Conservation (phyloP, 2,113 vertebrate genomes). For the Phasianus colchicus region DNA sequence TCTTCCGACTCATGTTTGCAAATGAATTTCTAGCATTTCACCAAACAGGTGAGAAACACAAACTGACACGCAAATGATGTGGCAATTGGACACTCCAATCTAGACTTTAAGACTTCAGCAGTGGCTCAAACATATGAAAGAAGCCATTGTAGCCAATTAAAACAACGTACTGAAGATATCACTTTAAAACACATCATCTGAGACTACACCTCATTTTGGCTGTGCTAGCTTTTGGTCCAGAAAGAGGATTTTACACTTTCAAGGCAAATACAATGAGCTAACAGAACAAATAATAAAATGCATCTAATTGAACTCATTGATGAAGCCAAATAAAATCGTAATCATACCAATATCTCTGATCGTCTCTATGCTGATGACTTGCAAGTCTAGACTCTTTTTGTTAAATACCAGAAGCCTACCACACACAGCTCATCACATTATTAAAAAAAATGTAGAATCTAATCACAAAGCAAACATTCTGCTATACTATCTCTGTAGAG, state of each 20-base stretch:
- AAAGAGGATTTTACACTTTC: neutral
- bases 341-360: neutral
- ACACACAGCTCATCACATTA: neutral
- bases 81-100: neutral
- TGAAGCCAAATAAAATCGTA: neutral
- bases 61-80: neutral
- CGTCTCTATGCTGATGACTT: neutral
- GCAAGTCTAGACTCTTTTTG: neutral
- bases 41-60: slow-evolving; percentile 35
- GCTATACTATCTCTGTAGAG: neutral
- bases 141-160: slow-evolving; percentile 14
- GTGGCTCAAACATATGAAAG: neutral
- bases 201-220: neutral
- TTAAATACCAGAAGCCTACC: neutral
- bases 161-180: neutral
- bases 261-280: neutral
- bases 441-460: neutral
- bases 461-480: neutral
- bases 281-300: neutral
- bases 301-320: neutral
- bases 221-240: neutral
- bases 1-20: slow-evolving; percentile 9
- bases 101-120: neutral
- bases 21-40: slow-evolving; percentile 34
- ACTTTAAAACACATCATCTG: neutral